These are phyloP conservation scores for Xiphorhynchus erythropygius DNA, from an alignment of 2,797 vertebrate genomes.

Conservation along the genomic window DNA sequence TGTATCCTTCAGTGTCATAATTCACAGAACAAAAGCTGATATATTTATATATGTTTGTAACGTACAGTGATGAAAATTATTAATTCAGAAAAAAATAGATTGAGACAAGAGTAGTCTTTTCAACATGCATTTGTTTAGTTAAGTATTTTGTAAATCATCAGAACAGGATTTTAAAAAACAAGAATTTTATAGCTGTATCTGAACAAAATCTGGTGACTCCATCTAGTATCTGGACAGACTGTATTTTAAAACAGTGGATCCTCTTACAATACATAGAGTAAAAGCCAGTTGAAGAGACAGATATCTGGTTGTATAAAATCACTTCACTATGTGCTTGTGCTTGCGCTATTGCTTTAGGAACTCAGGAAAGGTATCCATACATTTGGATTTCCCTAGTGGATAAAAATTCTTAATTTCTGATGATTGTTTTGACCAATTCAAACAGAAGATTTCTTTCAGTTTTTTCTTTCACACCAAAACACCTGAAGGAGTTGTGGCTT, in stretches of 20 bases:
- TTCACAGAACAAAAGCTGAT: background rate
- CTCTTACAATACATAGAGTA: background rate
- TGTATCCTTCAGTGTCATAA: background rate
- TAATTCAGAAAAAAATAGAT: background rate
- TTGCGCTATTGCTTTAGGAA: background rate
- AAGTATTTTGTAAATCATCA: background rate
- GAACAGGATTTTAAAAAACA: background rate
- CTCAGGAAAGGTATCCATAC: background rate
- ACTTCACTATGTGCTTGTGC: too few species aligned
- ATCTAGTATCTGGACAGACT: background rate
- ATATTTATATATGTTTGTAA: background rate
- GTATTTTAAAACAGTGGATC: background rate
- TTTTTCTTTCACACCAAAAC: background rate
- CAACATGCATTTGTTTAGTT: background rate
- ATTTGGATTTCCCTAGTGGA: background rate
- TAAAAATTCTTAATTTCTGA: background rate
- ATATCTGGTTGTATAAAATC: background rate
- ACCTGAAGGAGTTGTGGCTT: background rate
- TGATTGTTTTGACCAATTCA: background rate
- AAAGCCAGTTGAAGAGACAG: background rate
- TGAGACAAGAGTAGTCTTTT: background rate
- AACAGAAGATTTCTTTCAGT: background rate
- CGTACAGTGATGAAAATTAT: background rate
- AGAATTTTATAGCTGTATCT: background rate
- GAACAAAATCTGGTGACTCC: background rate